Conservation (phyloP, 2,797 vertebrate species). For the Cygnus olor region DNA sequence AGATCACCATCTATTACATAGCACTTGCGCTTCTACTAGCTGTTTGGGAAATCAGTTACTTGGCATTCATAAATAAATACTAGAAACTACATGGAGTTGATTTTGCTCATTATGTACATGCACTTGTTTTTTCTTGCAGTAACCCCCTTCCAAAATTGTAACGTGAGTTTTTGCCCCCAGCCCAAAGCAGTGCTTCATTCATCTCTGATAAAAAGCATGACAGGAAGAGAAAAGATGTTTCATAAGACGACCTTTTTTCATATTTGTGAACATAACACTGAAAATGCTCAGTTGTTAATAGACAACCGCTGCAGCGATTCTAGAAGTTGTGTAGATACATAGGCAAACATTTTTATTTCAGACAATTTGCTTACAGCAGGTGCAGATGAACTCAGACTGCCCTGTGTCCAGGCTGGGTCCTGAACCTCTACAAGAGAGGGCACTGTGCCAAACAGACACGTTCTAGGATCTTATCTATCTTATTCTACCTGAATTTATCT, state of each 20-base stretch:
- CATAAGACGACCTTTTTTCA: neutral
- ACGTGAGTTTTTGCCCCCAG: neutral
- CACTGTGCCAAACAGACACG: neutral
- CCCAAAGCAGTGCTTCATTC: neutral
- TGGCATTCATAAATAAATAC: neutral
- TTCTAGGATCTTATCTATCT: neutral
- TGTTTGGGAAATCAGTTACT: neutral
- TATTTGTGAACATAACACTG: neutral
- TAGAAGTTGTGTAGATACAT: neutral
- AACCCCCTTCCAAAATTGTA: neutral
- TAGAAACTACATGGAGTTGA: neutral
- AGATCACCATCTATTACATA: neutral
- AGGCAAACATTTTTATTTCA: neutral
- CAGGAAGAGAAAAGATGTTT: neutral
- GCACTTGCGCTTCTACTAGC: neutral
- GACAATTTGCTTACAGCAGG: neutral
- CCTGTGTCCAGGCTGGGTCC: neutral
- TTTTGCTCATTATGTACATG: neutral
- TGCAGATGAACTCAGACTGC: neutral
- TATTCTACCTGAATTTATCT: neutral
- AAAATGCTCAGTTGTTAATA: neutral
- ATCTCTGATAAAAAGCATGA: neutral
- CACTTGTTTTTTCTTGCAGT: neutral
- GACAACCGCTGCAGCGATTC: neutral
- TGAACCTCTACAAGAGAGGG: neutral